Percentiles rank a stretch among this genome's conserved stretches.
phyloP scores from a whole-genome alignment of 2,113 vertebrate genomes.

The Cricetomys ansorgei region DNA sequence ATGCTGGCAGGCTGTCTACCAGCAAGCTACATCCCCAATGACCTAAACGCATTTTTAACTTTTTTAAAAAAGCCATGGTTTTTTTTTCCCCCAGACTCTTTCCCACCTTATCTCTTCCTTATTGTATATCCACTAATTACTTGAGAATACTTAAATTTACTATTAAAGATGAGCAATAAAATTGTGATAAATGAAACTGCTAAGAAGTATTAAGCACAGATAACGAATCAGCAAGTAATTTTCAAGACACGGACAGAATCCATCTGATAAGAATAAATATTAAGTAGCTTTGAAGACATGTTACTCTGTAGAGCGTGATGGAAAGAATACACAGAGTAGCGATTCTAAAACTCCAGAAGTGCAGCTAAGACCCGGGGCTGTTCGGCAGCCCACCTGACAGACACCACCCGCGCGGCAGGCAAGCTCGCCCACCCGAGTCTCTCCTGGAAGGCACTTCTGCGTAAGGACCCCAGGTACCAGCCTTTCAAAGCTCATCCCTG shows the following conservation, averaged over 20 bases:
- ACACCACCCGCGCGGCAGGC: background rate
- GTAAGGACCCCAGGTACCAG: background rate
- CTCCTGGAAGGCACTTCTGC: background rate
- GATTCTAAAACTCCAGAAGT: background rate
- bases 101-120: constrained; percentile 34
- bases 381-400: background rate
- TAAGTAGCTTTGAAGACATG: background rate
- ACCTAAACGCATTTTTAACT: background rate
- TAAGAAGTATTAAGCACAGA: constrained; percentile 23
- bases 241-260: constrained; percentile 13
- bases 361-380: background rate
- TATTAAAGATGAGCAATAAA: constrained; percentile 17
- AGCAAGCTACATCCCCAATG: background rate
- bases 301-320: background rate
- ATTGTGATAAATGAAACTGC: background rate
- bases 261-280: background rate
- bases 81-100: constrained; percentile 5
- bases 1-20: background rate
- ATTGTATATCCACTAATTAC: constrained; percentile 38
- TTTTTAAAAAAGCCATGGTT: constrained; percentile 26
- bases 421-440: background rate
- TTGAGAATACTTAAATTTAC: constrained; percentile 5
- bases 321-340: background rate
- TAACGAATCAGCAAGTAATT: background rate
- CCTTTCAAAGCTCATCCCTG: background rate